A percentile compares a stretch with the other conserved stretches of the same genome.
phyloP scores from a whole-genome alignment of 2,797 vertebrate species.

The Notolabrus celidotus region DNA sequence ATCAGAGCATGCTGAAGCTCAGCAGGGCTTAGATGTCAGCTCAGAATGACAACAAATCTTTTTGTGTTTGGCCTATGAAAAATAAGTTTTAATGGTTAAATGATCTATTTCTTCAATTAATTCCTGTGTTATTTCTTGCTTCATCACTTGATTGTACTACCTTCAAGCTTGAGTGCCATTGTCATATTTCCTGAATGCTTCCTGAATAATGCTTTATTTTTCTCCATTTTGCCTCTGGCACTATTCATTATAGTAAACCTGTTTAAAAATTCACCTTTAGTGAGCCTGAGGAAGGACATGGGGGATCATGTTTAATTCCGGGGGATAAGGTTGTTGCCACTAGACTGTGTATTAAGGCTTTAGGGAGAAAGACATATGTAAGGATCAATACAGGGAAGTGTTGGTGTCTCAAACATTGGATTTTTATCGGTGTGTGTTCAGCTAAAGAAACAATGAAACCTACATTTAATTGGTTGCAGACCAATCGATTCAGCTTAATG shows the following conservation, averaged over 20 bases:
- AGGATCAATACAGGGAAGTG: slow-evolving; percentile 27
- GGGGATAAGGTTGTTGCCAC: slow-evolving; percentile 20
- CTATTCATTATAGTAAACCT: slow-evolving; percentile 37
- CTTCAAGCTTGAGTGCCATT: slow-evolving; percentile 29
- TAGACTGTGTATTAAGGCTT: slow-evolving; percentile 12
- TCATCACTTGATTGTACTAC: slow-evolving; percentile 28
- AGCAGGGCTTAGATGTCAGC: slow-evolving; percentile 49
- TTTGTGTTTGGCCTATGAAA: slow-evolving; percentile 38
- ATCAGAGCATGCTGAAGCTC: slow-evolving; percentile 38
- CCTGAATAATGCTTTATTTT: no score
- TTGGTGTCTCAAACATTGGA: background rate
- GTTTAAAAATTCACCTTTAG: slow-evolving; percentile 22
- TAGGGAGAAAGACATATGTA: background rate
- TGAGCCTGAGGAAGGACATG: slow-evolving; percentile 23
- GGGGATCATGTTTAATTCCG: slow-evolving; percentile 36
- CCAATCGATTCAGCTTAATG: background rate
- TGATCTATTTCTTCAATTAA: slow-evolving; percentile 5
- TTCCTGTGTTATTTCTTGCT: slow-evolving; percentile 4
- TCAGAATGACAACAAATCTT: slow-evolving; percentile 22
- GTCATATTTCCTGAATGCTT: slow-evolving; percentile 33
- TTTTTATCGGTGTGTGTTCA: slow-evolving; percentile 7
- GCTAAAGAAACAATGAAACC: background rate
- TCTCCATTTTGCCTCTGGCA: slow-evolving; percentile 19
- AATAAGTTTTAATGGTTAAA: slow-evolving; percentile 6
- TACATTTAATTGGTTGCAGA: background rate